Percentiles rank a stretch among this genome's conserved stretches.
Evolutionary conservation across 2,888 invertebrate species (phyloP).

Genomic region (Drosophila koepferae): DNA sequence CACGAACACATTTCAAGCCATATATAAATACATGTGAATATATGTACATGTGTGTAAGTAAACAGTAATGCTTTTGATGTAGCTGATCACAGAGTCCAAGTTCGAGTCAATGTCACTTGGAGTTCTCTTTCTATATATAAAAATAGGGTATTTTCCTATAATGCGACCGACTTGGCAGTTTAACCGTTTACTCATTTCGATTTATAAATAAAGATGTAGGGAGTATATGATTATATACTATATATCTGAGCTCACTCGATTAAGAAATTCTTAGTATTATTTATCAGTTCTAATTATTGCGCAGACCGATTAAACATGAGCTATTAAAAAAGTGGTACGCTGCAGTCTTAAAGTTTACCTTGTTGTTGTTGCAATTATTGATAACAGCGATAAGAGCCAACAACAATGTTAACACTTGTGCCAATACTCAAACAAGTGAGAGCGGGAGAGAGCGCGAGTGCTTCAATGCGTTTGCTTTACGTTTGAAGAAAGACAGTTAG

Average conservation of each 20-base stretch:
- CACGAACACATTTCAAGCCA: slow-evolving; percentile 18
- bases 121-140: not conserved
- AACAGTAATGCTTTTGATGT: slow-evolving; percentile 23
- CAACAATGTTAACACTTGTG: slow-evolving; percentile 53
- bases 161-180: slow-evolving; percentile 1
- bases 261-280: not conserved
- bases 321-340: slow-evolving; percentile 13
- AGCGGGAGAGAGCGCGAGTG: not conserved
- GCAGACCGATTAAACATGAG: slow-evolving; percentile 9
- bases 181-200: slow-evolving; percentile 2
- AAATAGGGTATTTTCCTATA: slow-evolving; percentile 9
- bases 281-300: slow-evolving; percentile 11
- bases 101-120: slow-evolving; percentile 41
- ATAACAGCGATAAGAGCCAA: slow-evolving; percentile 43
- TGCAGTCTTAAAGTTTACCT: slow-evolving; percentile 28
- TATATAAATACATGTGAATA: not conserved
- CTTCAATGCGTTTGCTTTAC: not conserved
- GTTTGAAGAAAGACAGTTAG: not conserved
- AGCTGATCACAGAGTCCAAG: slow-evolving; percentile 17
- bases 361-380: slow-evolving; percentile 30
- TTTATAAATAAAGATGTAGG: slow-evolving; percentile 1
- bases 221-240: not conserved
- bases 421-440: slow-evolving; percentile 33
- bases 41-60: slow-evolving; percentile 2
- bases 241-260: not conserved